A percentile compares a stretch with the other conserved stretches of the same genome.
These are phyloP conservation scores for Rotaria socialis DNA, from an alignment of 2,888 invertebrate genomes.

Conservation along the genomic window DNA sequence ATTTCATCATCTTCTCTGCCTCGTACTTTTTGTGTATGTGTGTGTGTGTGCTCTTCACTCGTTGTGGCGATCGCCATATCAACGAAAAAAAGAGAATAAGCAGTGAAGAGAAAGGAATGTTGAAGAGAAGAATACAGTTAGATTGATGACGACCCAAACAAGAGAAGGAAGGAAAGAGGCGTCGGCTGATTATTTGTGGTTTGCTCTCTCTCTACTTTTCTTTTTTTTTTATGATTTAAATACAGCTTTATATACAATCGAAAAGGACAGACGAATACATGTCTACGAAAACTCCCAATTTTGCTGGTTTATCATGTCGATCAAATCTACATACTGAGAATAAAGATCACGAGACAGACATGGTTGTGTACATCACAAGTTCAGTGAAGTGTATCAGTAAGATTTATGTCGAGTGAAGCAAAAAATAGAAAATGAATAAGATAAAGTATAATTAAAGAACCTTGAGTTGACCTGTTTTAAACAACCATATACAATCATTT, in stretches of 20 bases:
- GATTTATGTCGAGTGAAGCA: neutral
- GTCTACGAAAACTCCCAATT: neutral
- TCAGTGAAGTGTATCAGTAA: neutral
- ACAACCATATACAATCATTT: neutral
- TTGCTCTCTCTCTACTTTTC: neutral
- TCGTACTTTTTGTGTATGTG: neutral
- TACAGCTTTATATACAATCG: neutral
- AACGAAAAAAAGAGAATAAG: neutral
- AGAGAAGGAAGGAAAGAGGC: slow-evolving; percentile 6
- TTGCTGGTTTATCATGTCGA: neutral
- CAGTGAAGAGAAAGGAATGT: neutral
- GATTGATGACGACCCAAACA: neutral
- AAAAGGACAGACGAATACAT: neutral
- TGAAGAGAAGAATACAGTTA: slow-evolving; percentile 1
- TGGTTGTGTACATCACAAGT: neutral
- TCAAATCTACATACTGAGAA: neutral
- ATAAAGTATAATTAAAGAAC: slow-evolving; percentile 9
- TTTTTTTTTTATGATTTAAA: neutral
- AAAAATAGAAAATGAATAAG: neutral
- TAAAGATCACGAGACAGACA: neutral
- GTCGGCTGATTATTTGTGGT: slow-evolving; percentile 13
- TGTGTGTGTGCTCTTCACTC: neutral
- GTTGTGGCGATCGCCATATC: neutral
- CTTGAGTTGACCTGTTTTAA: slow-evolving; percentile 23
- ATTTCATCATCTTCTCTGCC: neutral